phyloP scores from a whole-genome alignment of 2,797 vertebrate genomes.

The Oreortyx pictus region DNA sequence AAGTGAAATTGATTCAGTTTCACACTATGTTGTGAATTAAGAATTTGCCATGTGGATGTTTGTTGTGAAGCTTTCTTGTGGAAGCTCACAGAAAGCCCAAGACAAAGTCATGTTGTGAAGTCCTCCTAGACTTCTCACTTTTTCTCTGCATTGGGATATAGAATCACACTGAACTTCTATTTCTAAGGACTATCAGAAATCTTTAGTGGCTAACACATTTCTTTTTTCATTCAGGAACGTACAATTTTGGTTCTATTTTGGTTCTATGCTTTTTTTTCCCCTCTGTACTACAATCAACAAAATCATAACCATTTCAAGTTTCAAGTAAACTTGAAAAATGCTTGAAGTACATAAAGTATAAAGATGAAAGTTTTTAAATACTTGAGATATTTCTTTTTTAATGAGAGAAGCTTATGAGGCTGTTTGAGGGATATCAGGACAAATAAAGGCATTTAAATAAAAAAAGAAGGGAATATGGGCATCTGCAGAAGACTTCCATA shows the following conservation, averaged over 20 bases:
- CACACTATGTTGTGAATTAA: fast-evolving
- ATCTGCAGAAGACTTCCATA: neutral
- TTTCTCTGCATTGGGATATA: neutral
- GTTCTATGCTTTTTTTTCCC: fast-evolving
- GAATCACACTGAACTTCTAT: neutral
- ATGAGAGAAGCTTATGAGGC: neutral
- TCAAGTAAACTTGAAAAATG: neutral
- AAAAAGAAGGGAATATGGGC: neutral
- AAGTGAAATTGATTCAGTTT: neutral
- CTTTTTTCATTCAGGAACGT: neutral
- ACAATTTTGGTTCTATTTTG: neutral
- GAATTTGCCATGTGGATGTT: neutral
- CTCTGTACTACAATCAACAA: neutral
- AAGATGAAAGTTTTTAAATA: neutral
- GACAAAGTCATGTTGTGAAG: neutral
- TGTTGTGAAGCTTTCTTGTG: neutral
- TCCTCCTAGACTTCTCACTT: neutral
- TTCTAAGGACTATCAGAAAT: neutral
- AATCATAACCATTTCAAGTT: neutral
- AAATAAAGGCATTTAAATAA: neutral
- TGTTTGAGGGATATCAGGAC: neutral
- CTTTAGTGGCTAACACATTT: neutral
- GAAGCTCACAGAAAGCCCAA: neutral
- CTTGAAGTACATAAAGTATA: neutral
- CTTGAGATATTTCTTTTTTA: neutral